Conservation (phyloP, 2,888 invertebrate genomes). For the Galerucella pusilla region DNA sequence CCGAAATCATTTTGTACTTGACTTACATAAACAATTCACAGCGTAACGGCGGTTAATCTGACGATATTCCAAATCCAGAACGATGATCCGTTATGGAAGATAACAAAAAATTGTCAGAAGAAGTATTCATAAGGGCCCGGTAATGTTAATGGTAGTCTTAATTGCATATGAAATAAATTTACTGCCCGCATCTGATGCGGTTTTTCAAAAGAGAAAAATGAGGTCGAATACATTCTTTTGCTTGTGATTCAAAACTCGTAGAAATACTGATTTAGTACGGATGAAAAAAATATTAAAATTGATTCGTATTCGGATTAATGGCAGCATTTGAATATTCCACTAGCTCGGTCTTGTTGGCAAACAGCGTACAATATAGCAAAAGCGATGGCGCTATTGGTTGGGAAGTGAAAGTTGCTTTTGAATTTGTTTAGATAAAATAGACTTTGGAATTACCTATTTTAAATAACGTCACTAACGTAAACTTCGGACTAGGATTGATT, state of each 20-base stretch:
- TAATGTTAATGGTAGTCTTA: constrained; percentile 36
- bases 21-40: constrained; percentile 39
- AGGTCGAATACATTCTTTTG: constrained; percentile 38
- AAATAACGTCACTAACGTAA: no score
- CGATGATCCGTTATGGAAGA: constrained; percentile 44
- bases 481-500: no score
- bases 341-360: no score
- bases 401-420: not conserved
- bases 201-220: constrained; percentile 35
- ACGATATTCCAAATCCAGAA: constrained; percentile 40
- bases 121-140: constrained; percentile 42
- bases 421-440: not conserved
- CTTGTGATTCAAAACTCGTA: constrained; percentile 1
- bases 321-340: no score
- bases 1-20: constrained; percentile 44
- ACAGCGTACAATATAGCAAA: no score
- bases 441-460: not conserved
- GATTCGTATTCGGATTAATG: no score
- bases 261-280: not conserved
- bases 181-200: constrained; percentile 47
- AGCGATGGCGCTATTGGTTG: not conserved
- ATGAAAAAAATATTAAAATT: no score
- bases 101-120: constrained; percentile 35
- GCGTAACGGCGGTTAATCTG: constrained; percentile 44
- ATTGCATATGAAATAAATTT: constrained; percentile 41